A percentile compares a stretch with the other conserved stretches of the same genome.
Evolutionary conservation across 2,888 invertebrate genomes (phyloP).

Genomic region (Neocrepidodera transversa): DNA sequence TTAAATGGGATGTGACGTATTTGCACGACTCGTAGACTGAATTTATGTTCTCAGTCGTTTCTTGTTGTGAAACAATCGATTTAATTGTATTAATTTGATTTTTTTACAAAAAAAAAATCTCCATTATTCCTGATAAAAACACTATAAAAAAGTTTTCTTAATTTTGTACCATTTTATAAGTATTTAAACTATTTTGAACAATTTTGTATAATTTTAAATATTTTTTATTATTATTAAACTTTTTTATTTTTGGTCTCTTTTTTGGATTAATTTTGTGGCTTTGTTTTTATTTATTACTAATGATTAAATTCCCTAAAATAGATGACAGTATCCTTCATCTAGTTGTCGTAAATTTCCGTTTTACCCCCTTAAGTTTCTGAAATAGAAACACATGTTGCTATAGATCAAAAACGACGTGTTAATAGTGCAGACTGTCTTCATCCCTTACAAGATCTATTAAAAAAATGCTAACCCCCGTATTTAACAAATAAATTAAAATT

Average conservation of each 20-base stretch:
- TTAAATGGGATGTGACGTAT: constrained; percentile 41
- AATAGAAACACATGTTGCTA: constrained; percentile 36
- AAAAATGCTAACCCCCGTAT: constrained; percentile 26
- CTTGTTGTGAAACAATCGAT: constrained; percentile 11
- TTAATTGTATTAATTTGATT: too few relatives aligned
- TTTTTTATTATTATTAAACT: too few relatives aligned
- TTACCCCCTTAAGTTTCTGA: constrained; percentile 26
- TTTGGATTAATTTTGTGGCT: too few relatives aligned
- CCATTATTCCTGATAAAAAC: too few relatives aligned
- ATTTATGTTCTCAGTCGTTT: constrained; percentile 20
- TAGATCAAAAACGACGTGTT: constrained; percentile 39
- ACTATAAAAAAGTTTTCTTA: too few relatives aligned
- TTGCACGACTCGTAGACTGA: constrained; percentile 36
- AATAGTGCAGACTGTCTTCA: constrained; percentile 34
- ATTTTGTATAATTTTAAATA: too few relatives aligned
- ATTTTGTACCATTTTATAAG: too few relatives aligned
- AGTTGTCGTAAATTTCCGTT: constrained; percentile 15
- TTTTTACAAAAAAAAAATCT: too few relatives aligned
- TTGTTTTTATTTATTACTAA: too few relatives aligned
- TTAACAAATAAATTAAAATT: constrained; percentile 29
- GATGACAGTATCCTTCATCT: constrained; percentile 1
- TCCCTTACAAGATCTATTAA: constrained; percentile 30
- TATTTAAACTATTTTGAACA: too few relatives aligned
- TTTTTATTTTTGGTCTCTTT: too few relatives aligned
- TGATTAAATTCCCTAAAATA: background rate